These are phyloP conservation scores for Mylabris phalerata DNA, from an alignment of 1,140 invertebrate species.

Conservation along the genomic window DNA sequence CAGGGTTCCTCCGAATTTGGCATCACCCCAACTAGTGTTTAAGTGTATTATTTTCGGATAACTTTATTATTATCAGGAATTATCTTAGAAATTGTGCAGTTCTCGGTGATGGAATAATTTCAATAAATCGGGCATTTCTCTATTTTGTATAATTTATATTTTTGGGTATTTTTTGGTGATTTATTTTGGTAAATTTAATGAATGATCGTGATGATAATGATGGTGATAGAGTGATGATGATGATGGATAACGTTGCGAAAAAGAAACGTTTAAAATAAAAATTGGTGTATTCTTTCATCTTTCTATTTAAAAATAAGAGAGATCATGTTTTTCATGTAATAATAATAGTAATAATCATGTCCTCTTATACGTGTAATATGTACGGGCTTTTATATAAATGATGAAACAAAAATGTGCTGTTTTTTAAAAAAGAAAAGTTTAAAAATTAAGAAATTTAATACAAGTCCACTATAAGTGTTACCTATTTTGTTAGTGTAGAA, in stretches of 20 bases:
- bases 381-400: slow-evolving; percentile 14
- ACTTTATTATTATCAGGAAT: neutral
- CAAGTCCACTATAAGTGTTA: too few relatives aligned
- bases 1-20: slow-evolving; percentile 21
- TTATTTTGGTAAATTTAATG: too few relatives aligned
- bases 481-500: too few relatives aligned
- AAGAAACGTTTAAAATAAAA: too few relatives aligned
- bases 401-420: slow-evolving; percentile 1
- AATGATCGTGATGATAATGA: too few relatives aligned
- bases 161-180: neutral
- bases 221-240: too few relatives aligned
- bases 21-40: neutral
- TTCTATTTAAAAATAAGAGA: neutral
- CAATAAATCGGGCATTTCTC: too few relatives aligned
- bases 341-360: slow-evolving; percentile 6
- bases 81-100: neutral
- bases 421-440: neutral
- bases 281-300: too few relatives aligned
- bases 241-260: too few relatives aligned
- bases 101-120: neutral
- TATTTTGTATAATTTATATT: slow-evolving; percentile 4
- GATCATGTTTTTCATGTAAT: neutral
- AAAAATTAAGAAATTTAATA: too few relatives aligned
- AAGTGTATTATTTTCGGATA: too few relatives aligned
- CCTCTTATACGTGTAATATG: slow-evolving; percentile 8